Evolutionary conservation across 2,113 vertebrate genomes (phyloP), one percentile per base, ranked within the genome.

Genomic region (Gnathonemus longibarbis): DNA sequence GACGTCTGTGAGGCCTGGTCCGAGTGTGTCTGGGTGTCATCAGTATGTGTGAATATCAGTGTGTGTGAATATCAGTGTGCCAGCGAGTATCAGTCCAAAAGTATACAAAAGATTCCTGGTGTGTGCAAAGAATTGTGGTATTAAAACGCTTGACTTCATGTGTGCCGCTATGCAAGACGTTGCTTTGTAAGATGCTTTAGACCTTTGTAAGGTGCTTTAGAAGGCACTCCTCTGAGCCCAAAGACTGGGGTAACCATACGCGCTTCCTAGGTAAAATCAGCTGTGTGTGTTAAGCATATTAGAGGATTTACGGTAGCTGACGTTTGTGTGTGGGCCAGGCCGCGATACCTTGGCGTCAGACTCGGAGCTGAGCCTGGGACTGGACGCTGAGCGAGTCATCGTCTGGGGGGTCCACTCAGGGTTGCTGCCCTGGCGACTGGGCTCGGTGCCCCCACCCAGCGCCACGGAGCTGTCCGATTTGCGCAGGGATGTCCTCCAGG

Each of bases 381-480:
- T 96, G 85, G 96, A 96, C 27, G 96, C 96, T 0, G 96, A 96
- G 91, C 96, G 96, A 53, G 93, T 94, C 95, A 97, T 96, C 56
- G 95, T 94, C 10, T 80, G 74, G 74, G 93, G 91, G 15, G 84
- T 91, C 0, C 91, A 90, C 17, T 95, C 95, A 9, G 92, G 27
- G 31, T 88, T 91, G 83, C 91, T 94, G 91, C 91, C n/a, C 46
- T 66, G 62, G 15, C 85, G 85, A 10, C 85, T 39, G n/a, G 85
- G 49, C 24, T 84, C 74, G 58, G 53, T 21, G 50, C 35, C 93
- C 6, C 94, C 94, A 88, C 95, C 95, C 88, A 97, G 93, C 5
- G 96, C 94, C 90, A 94, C 94, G 0, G 95, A 96, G 92, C 96
- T 96, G 77, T 93, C 95, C 0, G 96, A 95, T 88, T 97, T 97